These are phyloP conservation scores for Tipula helvola DNA, from an alignment of 2,888 invertebrate genomes.

Conservation along the genomic window DNA sequence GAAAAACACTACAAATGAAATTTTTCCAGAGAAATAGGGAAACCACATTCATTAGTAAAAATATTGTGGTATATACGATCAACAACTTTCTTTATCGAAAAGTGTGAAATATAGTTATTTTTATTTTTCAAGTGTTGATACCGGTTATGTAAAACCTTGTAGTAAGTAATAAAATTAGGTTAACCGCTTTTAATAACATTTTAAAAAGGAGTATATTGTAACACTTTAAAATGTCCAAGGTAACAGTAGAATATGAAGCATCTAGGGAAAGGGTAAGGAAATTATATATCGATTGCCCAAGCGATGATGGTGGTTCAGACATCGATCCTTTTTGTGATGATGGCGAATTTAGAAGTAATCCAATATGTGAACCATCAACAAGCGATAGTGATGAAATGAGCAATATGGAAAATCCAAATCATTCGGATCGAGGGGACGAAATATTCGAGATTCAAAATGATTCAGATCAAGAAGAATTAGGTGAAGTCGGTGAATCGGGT, in stretches of 20 bases:
- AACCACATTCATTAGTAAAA: neutral
- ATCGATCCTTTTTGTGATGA: neutral
- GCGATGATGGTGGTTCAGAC: neutral
- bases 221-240: neutral
- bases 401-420: neutral
- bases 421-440: neutral
- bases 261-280: neutral
- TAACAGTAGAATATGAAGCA: neutral
- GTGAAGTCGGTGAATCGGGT: too few species aligned
- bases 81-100: neutral
- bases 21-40: neutral
- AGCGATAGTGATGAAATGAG: neutral
- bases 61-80: too few species aligned
- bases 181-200: neutral
- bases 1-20: neutral
- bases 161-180: neutral
- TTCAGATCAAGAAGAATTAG: neutral
- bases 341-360: neutral
- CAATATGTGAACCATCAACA: neutral
- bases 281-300: neutral
- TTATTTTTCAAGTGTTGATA: neutral
- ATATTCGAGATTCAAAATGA: neutral
- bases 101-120: neutral
- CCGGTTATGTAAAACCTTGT: neutral
- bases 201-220: neutral